phyloP scores from a whole-genome alignment of 2,797 vertebrate genomes.

The Pangasius macronema region DNA sequence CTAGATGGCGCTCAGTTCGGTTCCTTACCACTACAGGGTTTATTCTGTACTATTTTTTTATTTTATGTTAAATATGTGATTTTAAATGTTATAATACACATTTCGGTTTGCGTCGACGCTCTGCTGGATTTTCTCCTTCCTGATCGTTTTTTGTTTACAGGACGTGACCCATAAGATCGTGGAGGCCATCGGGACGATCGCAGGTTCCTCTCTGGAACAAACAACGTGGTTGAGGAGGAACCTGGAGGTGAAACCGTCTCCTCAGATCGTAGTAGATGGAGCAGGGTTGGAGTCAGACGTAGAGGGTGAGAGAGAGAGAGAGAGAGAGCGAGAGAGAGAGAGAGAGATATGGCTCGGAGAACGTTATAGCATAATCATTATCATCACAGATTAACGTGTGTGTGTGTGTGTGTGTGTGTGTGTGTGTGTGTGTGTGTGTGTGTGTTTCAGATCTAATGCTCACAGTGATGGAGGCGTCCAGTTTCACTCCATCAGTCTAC shows the following conservation, averaged over 20 bases:
- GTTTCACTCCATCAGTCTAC: conserved; percentile 95
- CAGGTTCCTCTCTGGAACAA: conserved; percentile 96
- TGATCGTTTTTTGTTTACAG: conserved; percentile 51
- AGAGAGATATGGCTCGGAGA: conserved; percentile 32
- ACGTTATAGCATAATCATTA: neutral
- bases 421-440: neutral
- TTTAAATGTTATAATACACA: neutral
- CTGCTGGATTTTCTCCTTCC: neutral
- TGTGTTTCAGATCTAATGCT: conserved; percentile 88
- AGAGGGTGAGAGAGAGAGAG: conserved; percentile 80
- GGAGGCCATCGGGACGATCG: conserved; percentile 93
- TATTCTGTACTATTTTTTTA: neutral
- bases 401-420: neutral
- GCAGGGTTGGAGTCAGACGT: conserved; percentile 88
- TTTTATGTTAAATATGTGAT: neutral
- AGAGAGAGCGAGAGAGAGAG: neutral
- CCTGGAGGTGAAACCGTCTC: conserved; percentile 95
- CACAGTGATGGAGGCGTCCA: conserved; percentile 93
- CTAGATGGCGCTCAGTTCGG: neutral
- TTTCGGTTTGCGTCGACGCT: neutral
- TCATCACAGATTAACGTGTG: neutral
- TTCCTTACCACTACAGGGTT: neutral
- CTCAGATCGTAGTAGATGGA: conserved; percentile 95
- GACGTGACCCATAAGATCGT: conserved; percentile 98
- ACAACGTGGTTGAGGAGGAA: conserved; percentile 97